Percentiles rank a stretch among this genome's conserved stretches.
Evolutionary conservation across 2,797 vertebrate genomes (phyloP).

Genomic region (Enoplosus armatus): DNA sequence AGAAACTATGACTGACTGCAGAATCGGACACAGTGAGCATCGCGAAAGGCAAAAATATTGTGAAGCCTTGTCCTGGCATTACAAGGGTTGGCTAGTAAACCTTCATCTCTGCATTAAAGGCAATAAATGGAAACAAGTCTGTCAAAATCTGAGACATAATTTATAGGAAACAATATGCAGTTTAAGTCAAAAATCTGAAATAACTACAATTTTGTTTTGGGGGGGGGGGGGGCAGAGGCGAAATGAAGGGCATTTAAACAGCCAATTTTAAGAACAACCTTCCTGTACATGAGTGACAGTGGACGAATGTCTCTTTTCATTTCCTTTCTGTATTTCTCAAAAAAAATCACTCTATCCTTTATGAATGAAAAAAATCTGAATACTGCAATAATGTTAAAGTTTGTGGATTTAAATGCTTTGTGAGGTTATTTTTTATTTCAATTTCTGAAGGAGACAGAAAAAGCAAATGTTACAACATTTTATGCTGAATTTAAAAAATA

Average conservation of each 20-base stretch:
- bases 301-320: conserved; percentile 73
- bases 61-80: neutral
- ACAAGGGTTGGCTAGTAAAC: neutral
- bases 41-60: neutral
- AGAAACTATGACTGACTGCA: neutral
- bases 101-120: conserved; percentile 44
- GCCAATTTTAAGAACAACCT: conserved; percentile 83
- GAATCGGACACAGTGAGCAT: neutral
- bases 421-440: conserved; percentile 75
- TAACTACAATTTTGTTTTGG: neutral
- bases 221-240: neutral
- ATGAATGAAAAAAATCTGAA: conserved; percentile 81
- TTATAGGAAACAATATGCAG: neutral
- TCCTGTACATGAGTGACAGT: conserved; percentile 82
- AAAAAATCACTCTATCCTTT: conserved; percentile 80
- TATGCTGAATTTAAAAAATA: conserved; percentile 83
- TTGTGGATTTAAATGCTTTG: conserved; percentile 81
- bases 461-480: conserved; percentile 78
- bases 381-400: conserved; percentile 79
- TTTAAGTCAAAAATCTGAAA: conserved; percentile 35
- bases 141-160: conserved; percentile 16
- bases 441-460: conserved; percentile 81
- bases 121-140: conserved; percentile 56
- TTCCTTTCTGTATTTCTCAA: conserved; percentile 52
- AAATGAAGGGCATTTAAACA: conserved; percentile 42